Base-by-base conservation (phyloP, 2,888 invertebrate genomes). In the Ariolimax columbianus region DNA sequence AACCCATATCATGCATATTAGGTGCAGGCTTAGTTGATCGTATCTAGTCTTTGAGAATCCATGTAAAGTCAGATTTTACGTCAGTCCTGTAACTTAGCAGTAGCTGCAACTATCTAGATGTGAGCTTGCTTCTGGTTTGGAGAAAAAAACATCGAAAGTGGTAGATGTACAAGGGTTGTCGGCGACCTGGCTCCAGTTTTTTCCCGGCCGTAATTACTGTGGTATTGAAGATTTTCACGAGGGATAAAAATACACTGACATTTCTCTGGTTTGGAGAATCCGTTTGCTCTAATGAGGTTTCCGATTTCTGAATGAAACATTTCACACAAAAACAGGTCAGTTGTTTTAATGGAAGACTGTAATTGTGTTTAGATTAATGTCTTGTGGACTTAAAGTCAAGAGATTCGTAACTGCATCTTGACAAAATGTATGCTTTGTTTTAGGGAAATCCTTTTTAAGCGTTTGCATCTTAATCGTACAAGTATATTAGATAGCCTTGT, bases 301-400 rank as follows among this genome's bases (percentile, higher is more conserved):
- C 11, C 6, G n/a, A 63, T 63, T 63, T 63, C n/a, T 63, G 59
- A 63, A 63, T 63, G 59, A 63, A 63, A n/a, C n/a, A 63, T 63
- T 63, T 63, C 4, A 63, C 11, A n/a, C 59, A n/a, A 63, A 63
- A 2, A 3, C 59, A 63, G 59, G 59, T 63, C n/a, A n/a, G 59
- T 63, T 55, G 55, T 55, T n/a, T 26, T 63, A 26, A 63, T n/a
- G 59, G n/a, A 63, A n/a, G 26, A 11, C 26, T n/a, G 26, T 4
- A n/a, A n/a, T n/a, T 26, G 7, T 63, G 26, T 63, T 63, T 63
- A 63, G 59, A 23, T n/a, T 63, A 1, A 63, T 23, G 55, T 19
- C 55, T 23, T 55, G 14, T 55, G 47, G 47, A 47, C 47, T 47
- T 47, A 47, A 47, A 11, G 47, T 47, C 9, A 47, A 47, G 47